Percentiles rank a stretch among this genome's conserved stretches.
phyloP scores from a whole-genome alignment of 2,113 vertebrate species.

The Tapirus terrestris region DNA sequence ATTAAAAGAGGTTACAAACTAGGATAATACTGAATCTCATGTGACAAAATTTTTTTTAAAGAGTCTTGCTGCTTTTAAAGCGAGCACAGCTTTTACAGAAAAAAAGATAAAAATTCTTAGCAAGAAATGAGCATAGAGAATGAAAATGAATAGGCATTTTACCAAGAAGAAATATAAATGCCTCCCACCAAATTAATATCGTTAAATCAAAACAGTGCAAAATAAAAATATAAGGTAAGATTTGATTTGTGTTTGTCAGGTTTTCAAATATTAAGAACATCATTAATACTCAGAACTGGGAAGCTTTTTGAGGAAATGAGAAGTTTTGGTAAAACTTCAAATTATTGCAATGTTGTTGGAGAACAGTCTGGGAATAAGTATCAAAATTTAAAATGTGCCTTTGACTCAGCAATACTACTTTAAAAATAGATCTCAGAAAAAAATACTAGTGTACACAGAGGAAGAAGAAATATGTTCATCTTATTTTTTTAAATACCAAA shows the following conservation, averaged over 20 bases:
- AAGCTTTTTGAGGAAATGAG: neutral
- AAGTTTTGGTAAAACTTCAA: neutral
- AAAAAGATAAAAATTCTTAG: neutral
- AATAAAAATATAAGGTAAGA: neutral
- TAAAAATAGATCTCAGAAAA: neutral
- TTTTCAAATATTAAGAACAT: neutral
- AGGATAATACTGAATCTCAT: neutral
- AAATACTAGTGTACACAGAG: neutral
- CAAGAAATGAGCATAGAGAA: neutral
- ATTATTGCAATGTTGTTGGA: neutral
- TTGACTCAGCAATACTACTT: neutral
- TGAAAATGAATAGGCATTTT: neutral
- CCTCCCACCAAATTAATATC: neutral
- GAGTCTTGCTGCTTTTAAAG: neutral
- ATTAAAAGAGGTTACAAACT: neutral
- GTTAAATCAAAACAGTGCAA: neutral
- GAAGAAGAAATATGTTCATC: neutral
- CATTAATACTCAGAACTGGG: neutral
- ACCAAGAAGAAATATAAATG: neutral
- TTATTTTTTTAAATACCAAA: neutral
- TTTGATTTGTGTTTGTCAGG: neutral
- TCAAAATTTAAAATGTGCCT: neutral
- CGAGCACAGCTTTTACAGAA: neutral
- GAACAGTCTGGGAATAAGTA: neutral
- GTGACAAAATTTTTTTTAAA: neutral